Conservation (phyloP, 2,113 vertebrate genomes). For the Elephantulus edwardii region DNA sequence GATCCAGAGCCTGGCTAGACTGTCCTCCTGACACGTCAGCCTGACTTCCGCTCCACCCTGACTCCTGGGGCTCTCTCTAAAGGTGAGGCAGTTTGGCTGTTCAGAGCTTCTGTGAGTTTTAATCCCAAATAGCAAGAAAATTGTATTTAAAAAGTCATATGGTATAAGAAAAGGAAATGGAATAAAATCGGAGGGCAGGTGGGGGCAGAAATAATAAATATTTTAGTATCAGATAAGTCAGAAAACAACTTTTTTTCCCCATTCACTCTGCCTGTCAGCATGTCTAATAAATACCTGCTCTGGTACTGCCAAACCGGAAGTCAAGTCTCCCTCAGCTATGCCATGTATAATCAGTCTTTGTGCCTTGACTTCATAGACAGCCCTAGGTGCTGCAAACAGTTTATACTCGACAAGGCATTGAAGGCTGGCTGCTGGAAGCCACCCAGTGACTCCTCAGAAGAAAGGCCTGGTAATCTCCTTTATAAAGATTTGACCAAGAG, state of each 20-base stretch:
- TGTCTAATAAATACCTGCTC: neutral
- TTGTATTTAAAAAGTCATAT: neutral
- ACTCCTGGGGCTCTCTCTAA: conserved; percentile 37
- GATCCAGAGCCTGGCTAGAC: conserved; percentile 66
- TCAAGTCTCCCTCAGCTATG: neutral
- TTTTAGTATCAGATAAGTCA: neutral
- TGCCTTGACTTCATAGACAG: too few relatives aligned
- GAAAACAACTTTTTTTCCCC: neutral
- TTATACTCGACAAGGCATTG: neutral
- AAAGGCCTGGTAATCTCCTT: neutral
- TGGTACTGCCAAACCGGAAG: neutral
- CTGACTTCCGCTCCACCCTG: conserved; percentile 18
- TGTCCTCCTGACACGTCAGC: conserved; percentile 55
- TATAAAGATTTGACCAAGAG: neutral
- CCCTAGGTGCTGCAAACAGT: neutral
- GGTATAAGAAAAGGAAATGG: conserved; percentile 3
- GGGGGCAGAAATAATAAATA: neutral
- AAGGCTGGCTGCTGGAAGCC: neutral
- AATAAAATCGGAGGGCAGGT: neutral
- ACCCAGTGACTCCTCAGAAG: neutral
- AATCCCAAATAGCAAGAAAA: neutral
- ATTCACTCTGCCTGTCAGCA: accelerated
- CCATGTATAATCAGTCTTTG: neutral
- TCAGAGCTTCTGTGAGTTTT: conserved; percentile 18
- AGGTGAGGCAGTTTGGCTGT: conserved; percentile 8